Evolutionary conservation across 2,888 invertebrate genomes (phyloP), one percentile per base, ranked within the genome.

Genomic region (Furcula furcula): DNA sequence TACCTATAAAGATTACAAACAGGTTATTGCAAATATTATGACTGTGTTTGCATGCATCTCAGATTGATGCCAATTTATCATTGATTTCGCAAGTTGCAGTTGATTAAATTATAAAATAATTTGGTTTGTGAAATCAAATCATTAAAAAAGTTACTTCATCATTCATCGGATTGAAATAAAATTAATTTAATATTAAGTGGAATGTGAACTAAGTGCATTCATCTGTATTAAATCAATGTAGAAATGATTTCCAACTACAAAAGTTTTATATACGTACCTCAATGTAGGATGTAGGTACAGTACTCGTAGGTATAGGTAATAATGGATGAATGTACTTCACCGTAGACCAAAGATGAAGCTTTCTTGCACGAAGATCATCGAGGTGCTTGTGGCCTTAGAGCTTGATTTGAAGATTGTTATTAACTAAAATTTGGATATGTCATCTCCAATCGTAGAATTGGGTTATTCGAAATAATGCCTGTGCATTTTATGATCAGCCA

Each of bases 71-170:
- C 21, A 40, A 49, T 49, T 36, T 36, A 39, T 49, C 38, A 39
- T 49, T 36, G 23, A 37, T 54, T 39, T 33, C 31, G 23, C 34
- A 36, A 40, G 31, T 11, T 15, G 7, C 5, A 18, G 20, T 30
- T 31, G 41, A 34, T 35, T 39, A 37, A 31, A 48, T 55, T 50
- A 31, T 45, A 18, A 36, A 22, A 14, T 19, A 39, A 37, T 40
- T 35, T 35, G 30, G 10, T 31, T 54, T 52, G 26, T 26, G 7
- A 39, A 15, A 41, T 6, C 36, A 26, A 20, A 20, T 12, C 21
- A 34, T 35, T 28, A 11, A n/a, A 34, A 37, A 37, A 6, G 21
- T 31, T 19, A 31, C 32, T 27, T 38, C 18, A 27, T 10, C 4
- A 27, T 9, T 27, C 27, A 27, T 27, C 15, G 9, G 10, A 29